Base-by-base conservation (phyloP, 2,113 vertebrate genomes). In the Callipepla squamata region DNA sequence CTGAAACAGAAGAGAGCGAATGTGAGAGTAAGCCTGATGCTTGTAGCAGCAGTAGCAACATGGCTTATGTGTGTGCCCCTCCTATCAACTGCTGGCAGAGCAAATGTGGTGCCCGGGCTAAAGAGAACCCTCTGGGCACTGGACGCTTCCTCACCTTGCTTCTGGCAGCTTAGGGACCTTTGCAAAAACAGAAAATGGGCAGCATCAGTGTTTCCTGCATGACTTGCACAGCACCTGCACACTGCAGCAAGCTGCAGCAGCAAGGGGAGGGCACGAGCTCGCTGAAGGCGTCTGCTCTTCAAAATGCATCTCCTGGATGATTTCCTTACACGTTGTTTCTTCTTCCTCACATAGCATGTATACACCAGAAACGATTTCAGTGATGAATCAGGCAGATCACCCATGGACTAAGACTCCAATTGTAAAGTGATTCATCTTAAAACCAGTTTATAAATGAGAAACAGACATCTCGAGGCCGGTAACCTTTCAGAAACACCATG, bases 11-110 rank as follows among this genome's bases (percentile, higher is more conserved):
- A 75, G 32, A 58, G 28, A 74, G 6, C 7, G 21, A 57, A 9
- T 21, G 53, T 32, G 38, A 14, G 38, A 74, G 7, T 40, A 88
- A 80, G 25, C 11, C 36, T 48, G 55, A 44, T 48, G 12, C 44
- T 57, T 72, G 21, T 42, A 57, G 28, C 50, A 61, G 45, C 36
- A 45, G 13, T 28, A 72, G n/a, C 20, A 45, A 65, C 19, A 8
- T 2, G 5, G 30, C 13, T 28, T 3, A 1, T 1, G 4, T 36
- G 26, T 5, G 2, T 13, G 13, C 3, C 16, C 5, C 23, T 80
- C 22, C 45, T 50, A 74, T 7, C 18, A 45, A 32, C 12, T 67
- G 9, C 15, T 40, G 25, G 16, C 36, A 75, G 19, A 69, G 36
- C 47, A 92, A 69, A 83, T 1, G 2, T 7, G 23, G 25, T 38